Percentiles rank a stretch among this genome's conserved stretches.
These are phyloP conservation scores for Vanacampus margaritifer DNA, from an alignment of 2,113 vertebrate species.

Conservation along the genomic window DNA sequence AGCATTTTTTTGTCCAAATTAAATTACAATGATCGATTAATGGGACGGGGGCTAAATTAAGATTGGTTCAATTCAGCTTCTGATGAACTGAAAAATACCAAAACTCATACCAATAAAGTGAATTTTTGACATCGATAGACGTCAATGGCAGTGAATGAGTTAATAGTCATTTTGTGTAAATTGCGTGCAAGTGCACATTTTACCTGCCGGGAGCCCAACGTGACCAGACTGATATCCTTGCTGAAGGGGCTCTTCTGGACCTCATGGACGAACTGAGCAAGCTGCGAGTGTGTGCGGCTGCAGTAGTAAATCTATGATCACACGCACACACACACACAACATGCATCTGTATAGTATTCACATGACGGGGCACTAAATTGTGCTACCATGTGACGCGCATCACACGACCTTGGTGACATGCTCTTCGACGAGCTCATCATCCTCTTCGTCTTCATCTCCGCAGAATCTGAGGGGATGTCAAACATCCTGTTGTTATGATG, in stretches of 20 bases:
- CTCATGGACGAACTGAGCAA: slow-evolving; percentile 91
- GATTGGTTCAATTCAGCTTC: too few relatives aligned
- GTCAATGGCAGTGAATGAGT: too few relatives aligned
- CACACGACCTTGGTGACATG: slow-evolving; percentile 85
- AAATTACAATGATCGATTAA: too few relatives aligned
- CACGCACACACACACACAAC: neutral
- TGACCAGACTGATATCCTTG: slow-evolving; percentile 79
- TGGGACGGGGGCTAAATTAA: too few relatives aligned
- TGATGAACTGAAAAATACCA: too few relatives aligned
- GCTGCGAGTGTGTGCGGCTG: slow-evolving; percentile 95
- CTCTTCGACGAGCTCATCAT: slow-evolving; percentile 87
- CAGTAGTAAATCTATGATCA: slow-evolving; percentile 91
- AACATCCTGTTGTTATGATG: neutral
- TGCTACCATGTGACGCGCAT: neutral
- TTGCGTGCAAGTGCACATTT: neutral
- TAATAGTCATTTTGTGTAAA: neutral
- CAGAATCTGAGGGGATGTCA: slow-evolving; percentile 42
- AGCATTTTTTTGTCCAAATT: too few relatives aligned
- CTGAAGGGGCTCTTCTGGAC: slow-evolving; percentile 92
- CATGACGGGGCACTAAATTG: neutral
- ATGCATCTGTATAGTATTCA: neutral
- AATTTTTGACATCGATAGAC: too few relatives aligned
- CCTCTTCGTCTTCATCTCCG: slow-evolving; percentile 69
- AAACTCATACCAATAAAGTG: too few relatives aligned
- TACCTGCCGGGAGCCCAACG: slow-evolving; percentile 92